A percentile compares a stretch with the other conserved stretches of the same genome.
Conservation (phyloP, 2,888 invertebrate genomes). For the Dynastes maya region DNA sequence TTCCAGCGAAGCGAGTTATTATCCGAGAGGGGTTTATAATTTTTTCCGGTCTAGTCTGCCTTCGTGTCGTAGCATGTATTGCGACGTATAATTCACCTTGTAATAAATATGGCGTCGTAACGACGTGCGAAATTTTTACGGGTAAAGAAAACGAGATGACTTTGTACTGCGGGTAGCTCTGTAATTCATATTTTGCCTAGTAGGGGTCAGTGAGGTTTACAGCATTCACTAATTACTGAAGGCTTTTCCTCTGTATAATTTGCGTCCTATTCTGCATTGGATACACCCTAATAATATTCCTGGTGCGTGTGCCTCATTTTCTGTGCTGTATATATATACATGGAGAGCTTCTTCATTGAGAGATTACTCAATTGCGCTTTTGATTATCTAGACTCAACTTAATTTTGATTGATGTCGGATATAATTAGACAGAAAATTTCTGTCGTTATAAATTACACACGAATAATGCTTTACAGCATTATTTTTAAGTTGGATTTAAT, state of each 20-base stretch:
- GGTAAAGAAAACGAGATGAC: background rate
- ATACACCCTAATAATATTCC: slow-evolving; percentile 17
- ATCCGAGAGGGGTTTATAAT: slow-evolving; percentile 14
- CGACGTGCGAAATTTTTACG: slow-evolving; percentile 18
- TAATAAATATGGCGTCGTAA: slow-evolving; percentile 13
- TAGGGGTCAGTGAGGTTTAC: background rate
- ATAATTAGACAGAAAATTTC: no score
- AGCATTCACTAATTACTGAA: slow-evolving; percentile 21
- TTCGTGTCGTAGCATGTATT: background rate
- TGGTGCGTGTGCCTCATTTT: background rate
- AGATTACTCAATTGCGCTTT: no score
- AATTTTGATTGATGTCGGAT: no score
- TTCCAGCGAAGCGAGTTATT: slow-evolving; percentile 9
- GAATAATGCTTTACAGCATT: no score
- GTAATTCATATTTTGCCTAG: background rate
- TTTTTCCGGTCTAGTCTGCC: background rate
- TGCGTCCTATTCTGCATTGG: slow-evolving; percentile 1
- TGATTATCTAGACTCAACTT: no score
- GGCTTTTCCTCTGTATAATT: background rate
- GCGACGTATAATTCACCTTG: background rate
- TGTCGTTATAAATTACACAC: no score
- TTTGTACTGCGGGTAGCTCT: background rate
- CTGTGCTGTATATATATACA: background rate
- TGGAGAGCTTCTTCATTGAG: background rate
- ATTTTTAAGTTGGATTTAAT: no score